Percentiles rank a stretch among this genome's conserved stretches.
These are phyloP conservation scores for Zaprionus davidi DNA, from an alignment of 1,140 invertebrate species.

Conservation along the genomic window DNA sequence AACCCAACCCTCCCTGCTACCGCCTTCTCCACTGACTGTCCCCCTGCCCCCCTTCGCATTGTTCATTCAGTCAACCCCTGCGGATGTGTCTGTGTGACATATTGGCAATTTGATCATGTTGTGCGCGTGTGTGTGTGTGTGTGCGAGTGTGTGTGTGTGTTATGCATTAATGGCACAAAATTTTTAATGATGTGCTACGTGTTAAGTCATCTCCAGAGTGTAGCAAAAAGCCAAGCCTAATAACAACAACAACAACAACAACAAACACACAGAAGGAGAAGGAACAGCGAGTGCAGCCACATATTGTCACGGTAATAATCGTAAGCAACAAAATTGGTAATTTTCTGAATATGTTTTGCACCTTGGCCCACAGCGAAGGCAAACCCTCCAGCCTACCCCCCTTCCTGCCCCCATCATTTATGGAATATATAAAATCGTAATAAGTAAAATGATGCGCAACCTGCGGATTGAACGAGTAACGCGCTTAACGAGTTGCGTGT, in stretches of 20 bases:
- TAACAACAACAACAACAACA: slow-evolving; percentile 48
- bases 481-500: slow-evolving; percentile 18
- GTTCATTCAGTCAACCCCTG: slow-evolving; percentile 36
- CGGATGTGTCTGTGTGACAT: slow-evolving; percentile 67
- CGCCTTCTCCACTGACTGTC: background rate
- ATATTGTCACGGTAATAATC: slow-evolving; percentile 78
- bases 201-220: slow-evolving; percentile 82
- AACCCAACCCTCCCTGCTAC: background rate
- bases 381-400: background rate
- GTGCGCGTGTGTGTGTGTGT: slow-evolving; percentile 48
- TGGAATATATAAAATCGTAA: slow-evolving; percentile 73
- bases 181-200: slow-evolving; percentile 83
- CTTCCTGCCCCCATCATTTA: background rate
- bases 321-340: slow-evolving; percentile 82
- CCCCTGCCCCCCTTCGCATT: background rate
- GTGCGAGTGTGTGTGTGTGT: slow-evolving; percentile 54
- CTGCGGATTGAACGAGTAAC: slow-evolving; percentile 28
- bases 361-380: slow-evolving; percentile 11
- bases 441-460: slow-evolving; percentile 74
- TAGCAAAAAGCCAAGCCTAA: slow-evolving; percentile 70
- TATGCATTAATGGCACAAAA: slow-evolving; percentile 80
- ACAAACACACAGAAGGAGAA: slow-evolving; percentile 18
- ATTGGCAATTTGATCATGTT: slow-evolving; percentile 80
- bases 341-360: slow-evolving; percentile 76
- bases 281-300: slow-evolving; percentile 26